Conservation (phyloP, 2,113 vertebrate genomes). For the Clarias gariepinus region DNA sequence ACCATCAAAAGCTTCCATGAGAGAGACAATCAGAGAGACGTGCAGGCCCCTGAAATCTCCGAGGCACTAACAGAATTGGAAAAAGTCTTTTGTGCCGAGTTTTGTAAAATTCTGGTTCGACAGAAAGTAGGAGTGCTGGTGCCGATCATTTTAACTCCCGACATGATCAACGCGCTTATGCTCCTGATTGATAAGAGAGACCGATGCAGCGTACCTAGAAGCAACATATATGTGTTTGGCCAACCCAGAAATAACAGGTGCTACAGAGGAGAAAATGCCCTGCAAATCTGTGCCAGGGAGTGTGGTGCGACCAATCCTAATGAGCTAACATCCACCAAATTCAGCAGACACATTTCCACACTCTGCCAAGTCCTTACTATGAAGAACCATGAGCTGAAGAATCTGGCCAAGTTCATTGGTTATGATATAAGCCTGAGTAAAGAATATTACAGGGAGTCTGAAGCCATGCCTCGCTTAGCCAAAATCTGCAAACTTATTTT, state of each 20-base stretch:
- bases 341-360: constrained; percentile 25
- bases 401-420: constrained; percentile 29
- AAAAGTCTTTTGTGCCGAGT: constrained; percentile 2
- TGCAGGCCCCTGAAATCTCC: neutral
- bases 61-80: constrained; percentile 17
- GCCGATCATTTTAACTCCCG: constrained; percentile 1
- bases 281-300: constrained; percentile 8
- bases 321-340: neutral
- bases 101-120: neutral
- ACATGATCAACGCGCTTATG: neutral
- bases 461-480: constrained; percentile 8
- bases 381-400: constrained; percentile 14
- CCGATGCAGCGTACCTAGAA: neutral
- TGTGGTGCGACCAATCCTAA: neutral
- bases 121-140: neutral
- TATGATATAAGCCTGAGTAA: constrained; percentile 35
- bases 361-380: constrained; percentile 29
- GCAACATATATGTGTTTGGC: constrained; percentile 19
- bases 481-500: constrained; percentile 31
- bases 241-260: neutral
- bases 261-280: constrained; percentile 30
- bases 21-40: neutral
- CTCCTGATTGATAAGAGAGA: constrained; percentile 21
- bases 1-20: neutral
- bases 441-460: constrained; percentile 24